A percentile compares a stretch with the other conserved stretches of the same genome.
Conservation (phyloP, 2,797 vertebrate species). For the Danio aesculapii region DNA sequence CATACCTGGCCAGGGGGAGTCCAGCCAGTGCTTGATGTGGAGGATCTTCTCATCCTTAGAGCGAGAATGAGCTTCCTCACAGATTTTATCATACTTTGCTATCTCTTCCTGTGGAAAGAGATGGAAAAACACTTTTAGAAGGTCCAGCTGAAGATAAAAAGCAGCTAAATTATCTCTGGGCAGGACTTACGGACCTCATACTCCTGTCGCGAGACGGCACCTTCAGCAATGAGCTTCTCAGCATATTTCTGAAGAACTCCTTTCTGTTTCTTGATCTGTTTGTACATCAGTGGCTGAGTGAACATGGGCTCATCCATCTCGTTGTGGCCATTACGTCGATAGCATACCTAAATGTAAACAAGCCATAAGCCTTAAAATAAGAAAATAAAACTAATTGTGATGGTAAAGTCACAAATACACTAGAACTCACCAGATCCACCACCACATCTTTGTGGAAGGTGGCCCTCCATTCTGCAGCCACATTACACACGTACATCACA, state of each 20-base stretch:
- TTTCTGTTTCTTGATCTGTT: constrained; percentile 91
- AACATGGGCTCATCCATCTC: constrained; percentile 95
- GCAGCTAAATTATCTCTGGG: not conserved
- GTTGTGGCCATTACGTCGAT: constrained; percentile 87
- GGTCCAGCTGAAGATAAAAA: not conserved
- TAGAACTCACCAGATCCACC: constrained; percentile 84
- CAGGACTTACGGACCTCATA: constrained; percentile 77
- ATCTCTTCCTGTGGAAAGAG: constrained; percentile 83
- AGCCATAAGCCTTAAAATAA: not conserved
- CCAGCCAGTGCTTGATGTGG: constrained; percentile 90
- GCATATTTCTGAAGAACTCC: constrained; percentile 87
- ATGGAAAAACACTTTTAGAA: not conserved
- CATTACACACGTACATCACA: constrained; percentile 88
- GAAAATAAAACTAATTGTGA: not conserved
- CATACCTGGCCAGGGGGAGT: constrained; percentile 90
- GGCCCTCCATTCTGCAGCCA: constrained; percentile 88
- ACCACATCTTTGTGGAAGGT: constrained; percentile 94
- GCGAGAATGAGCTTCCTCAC: constrained; percentile 86
- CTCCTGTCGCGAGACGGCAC: constrained; percentile 85
- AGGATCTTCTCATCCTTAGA: constrained; percentile 89
- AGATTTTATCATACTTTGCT: constrained; percentile 90
- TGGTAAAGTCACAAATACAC: not conserved
- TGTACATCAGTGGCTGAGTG: constrained; percentile 91
- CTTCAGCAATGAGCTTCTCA: constrained; percentile 85
- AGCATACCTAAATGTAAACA: constrained; percentile 80